These are phyloP conservation scores for Brachypodius melanocephalos DNA, from an alignment of 2,113 vertebrate genomes.

Conservation along the genomic window DNA sequence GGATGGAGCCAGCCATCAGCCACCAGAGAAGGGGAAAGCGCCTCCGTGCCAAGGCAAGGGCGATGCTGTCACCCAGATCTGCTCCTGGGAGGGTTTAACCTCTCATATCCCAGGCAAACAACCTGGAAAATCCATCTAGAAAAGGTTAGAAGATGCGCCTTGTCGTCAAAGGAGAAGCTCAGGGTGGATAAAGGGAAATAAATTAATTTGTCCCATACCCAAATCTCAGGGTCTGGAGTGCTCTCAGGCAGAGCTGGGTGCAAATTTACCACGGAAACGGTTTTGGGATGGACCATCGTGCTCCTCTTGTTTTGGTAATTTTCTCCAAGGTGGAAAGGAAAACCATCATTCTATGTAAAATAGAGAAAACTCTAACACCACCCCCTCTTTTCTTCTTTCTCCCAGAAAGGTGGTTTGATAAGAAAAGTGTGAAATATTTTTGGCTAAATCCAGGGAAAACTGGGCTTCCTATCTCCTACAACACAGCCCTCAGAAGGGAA, in stretches of 20 bases:
- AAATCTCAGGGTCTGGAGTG: background rate
- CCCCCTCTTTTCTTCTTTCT: background rate
- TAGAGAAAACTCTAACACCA: rapidly evolving
- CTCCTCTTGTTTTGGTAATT: background rate
- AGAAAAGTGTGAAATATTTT: background rate
- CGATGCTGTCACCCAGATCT: background rate
- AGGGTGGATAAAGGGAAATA: background rate
- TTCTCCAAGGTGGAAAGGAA: background rate
- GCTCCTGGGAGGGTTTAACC: background rate
- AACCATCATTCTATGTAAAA: background rate
- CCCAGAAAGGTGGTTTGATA: background rate
- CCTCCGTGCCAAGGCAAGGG: background rate
- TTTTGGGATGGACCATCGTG: background rate
- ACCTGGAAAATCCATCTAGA: background rate
- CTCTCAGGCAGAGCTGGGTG: background rate
- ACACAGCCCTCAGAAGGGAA: background rate
- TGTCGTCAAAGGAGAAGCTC: background rate
- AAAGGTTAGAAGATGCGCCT: background rate
- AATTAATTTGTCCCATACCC: background rate
- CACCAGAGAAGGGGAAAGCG: rapidly evolving
- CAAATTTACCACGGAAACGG: background rate
- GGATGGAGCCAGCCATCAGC: background rate
- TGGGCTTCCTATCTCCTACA: background rate
- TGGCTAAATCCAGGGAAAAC: background rate
- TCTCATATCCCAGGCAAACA: background rate